Conservation (phyloP, 1,140 invertebrate species). For the Drosophila ironensis region DNA sequence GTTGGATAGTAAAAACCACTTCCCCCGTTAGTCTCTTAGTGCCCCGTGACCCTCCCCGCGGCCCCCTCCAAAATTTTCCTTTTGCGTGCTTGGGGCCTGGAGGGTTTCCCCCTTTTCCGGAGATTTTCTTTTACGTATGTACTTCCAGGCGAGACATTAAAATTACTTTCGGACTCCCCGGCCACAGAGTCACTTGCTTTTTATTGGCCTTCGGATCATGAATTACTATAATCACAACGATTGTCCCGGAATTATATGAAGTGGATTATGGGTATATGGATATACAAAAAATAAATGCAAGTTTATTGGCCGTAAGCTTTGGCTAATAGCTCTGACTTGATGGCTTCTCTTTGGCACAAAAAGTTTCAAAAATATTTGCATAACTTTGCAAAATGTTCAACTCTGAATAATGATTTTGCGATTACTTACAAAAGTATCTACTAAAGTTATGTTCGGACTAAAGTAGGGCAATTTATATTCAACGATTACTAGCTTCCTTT, state of each 20-base stretch:
- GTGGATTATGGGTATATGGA: not conserved
- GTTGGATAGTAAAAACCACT: conserved; percentile 45
- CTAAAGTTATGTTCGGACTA: too few relatives aligned
- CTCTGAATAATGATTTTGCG: too few relatives aligned
- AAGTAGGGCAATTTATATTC: too few relatives aligned
- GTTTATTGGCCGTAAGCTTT: too few relatives aligned
- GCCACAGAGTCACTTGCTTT: conserved; percentile 16
- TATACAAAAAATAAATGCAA: too few relatives aligned
- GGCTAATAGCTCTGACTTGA: too few relatives aligned
- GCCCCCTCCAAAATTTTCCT: not conserved
- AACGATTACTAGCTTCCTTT: too few relatives aligned
- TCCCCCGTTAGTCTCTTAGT: conserved; percentile 23
- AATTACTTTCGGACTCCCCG: conserved; percentile 17
- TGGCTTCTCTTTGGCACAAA: too few relatives aligned
- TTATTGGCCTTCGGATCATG: conserved; percentile 34
- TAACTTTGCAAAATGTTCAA: too few relatives aligned
- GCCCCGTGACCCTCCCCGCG: too few relatives aligned
- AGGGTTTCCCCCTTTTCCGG: not conserved
- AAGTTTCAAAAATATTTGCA: too few relatives aligned
- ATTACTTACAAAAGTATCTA: too few relatives aligned
- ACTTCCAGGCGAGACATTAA: conserved; percentile 46
- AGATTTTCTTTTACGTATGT: conserved; percentile 16
- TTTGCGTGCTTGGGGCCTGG: conserved; percentile 24
- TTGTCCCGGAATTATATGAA: conserved; percentile 23
- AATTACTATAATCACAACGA: conserved; percentile 40